Conservation (phyloP, 2,888 invertebrate genomes). For the Nemapogon koenigi region DNA sequence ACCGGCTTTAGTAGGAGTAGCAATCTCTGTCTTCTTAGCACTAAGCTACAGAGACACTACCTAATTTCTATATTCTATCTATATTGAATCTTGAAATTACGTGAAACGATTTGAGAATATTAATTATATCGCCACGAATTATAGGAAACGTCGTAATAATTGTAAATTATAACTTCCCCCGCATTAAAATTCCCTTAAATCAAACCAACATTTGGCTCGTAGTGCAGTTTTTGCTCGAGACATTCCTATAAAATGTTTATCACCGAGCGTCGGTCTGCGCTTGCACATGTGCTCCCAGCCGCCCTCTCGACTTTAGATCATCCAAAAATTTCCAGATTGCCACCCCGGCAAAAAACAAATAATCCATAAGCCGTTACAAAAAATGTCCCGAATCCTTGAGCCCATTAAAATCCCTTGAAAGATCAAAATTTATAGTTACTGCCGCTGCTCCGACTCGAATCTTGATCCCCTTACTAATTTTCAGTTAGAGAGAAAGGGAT, state of each 20-base stretch:
- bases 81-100: no score
- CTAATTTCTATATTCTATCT: no score
- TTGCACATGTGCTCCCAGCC: constrained; percentile 50
- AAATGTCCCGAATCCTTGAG: constrained; percentile 50
- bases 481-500: constrained; percentile 19
- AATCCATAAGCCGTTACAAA: constrained; percentile 48
- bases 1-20: no score
- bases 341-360: constrained; percentile 63
- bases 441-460: constrained; percentile 22
- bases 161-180: constrained; percentile 56
- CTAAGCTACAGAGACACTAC: no score
- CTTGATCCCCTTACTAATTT: constrained; percentile 11
- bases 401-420: constrained; percentile 47
- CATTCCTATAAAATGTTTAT: constrained; percentile 66
- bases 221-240: constrained; percentile 55
- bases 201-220: constrained; percentile 53
- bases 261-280: constrained; percentile 34
- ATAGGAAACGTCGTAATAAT: constrained; percentile 4
- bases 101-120: no score
- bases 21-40: no score
- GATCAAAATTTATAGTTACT: constrained; percentile 48
- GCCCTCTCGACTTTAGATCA: constrained; percentile 48
- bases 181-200: constrained; percentile 34
- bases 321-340: constrained; percentile 63
- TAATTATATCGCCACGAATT: no score